Evolutionary conservation across 2,888 invertebrate genomes (phyloP).

Genomic region (Eudasyphora cyanicolor): DNA sequence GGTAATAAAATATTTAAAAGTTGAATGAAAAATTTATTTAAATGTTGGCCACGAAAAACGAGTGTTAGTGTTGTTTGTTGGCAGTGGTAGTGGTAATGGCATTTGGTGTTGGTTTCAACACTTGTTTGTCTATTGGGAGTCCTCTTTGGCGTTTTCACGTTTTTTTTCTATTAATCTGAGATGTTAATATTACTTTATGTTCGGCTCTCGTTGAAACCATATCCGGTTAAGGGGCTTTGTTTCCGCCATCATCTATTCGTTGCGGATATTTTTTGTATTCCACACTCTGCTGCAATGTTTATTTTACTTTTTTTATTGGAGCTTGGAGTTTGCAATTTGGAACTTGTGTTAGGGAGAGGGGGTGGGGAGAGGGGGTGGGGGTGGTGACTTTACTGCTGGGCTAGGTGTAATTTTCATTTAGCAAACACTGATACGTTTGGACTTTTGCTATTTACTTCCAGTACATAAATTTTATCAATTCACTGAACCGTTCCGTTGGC

Average conservation of each 20-base stretch:
- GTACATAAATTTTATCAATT: slow-evolving; percentile 70
- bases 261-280: background rate
- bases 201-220: slow-evolving; percentile 10
- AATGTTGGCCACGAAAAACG: slow-evolving; percentile 16
- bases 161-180: slow-evolving; percentile 52
- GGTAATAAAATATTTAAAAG: slow-evolving; percentile 15
- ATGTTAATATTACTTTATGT: slow-evolving; percentile 52
- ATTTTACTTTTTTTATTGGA: slow-evolving; percentile 14
- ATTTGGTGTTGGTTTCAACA: background rate
- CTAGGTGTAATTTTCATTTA: slow-evolving; percentile 17
- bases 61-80: too few relatives aligned
- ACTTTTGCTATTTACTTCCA: slow-evolving; percentile 68
- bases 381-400: slow-evolving; percentile 1
- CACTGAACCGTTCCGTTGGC: slow-evolving; percentile 67
- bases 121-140: too few relatives aligned
- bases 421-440: slow-evolving; percentile 61
- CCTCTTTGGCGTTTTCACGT: background rate
- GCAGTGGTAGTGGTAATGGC: too few relatives aligned
- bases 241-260: slow-evolving; percentile 19
- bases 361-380: too few relatives aligned
- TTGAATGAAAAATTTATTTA: slow-evolving; percentile 45
- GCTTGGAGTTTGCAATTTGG: background rate
- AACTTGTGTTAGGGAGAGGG: slow-evolving; percentile 34
- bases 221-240: background rate
- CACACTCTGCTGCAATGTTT: slow-evolving; percentile 3